These are phyloP conservation scores for Aphelocoma coerulescens DNA, from an alignment of 2,113 vertebrate genomes.

Conservation along the genomic window DNA sequence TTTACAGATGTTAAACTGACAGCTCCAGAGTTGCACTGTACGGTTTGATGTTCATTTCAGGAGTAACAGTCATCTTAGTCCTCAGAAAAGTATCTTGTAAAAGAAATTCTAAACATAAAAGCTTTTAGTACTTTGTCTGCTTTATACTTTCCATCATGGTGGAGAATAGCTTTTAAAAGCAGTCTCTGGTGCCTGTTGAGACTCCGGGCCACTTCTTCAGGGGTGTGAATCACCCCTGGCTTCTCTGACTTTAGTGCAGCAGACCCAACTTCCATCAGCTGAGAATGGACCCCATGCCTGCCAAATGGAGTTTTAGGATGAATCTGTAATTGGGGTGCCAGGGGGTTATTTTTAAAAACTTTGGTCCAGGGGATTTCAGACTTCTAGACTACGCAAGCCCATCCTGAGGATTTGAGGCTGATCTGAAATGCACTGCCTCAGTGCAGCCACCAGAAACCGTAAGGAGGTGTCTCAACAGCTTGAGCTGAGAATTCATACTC, in stretches of 20 bases:
- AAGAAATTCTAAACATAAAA: background rate
- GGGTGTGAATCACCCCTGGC: background rate
- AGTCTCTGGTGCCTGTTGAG: background rate
- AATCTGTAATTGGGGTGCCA: background rate
- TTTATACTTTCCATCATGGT: background rate
- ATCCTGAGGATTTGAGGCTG: background rate
- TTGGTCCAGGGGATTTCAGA: background rate
- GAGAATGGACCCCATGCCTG: background rate
- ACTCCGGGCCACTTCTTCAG: background rate
- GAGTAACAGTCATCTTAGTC: background rate
- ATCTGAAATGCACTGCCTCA: background rate
- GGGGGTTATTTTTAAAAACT: background rate
- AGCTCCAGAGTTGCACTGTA: background rate
- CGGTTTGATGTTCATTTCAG: background rate
- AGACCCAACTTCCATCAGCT: background rate
- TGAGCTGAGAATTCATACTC: conserved; percentile 35
- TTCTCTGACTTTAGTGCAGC: background rate
- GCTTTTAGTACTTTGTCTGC: background rate
- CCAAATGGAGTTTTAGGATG: background rate
- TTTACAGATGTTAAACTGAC: background rate
- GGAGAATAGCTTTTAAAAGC: background rate
- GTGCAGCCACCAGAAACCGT: background rate
- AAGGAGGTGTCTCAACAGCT: conserved; percentile 26
- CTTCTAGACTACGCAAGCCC: background rate
- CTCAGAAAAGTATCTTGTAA: background rate